Evolutionary conservation across 2,888 invertebrate genomes (phyloP), one percentile per base, ranked within the genome.

Genomic region (Cinara cedri): DNA sequence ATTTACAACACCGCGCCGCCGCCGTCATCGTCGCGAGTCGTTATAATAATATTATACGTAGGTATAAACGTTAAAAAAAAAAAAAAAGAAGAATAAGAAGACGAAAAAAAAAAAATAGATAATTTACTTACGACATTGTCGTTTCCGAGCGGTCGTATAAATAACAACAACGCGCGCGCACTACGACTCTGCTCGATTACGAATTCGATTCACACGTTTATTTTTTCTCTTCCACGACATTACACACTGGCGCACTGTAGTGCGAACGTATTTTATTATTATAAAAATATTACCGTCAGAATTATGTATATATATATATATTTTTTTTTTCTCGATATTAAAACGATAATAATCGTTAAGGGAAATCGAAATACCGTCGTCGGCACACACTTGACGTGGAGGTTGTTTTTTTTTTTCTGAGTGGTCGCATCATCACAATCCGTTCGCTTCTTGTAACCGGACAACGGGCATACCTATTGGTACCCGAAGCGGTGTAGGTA

Each of bases 321-420:
- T 34, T 34, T 34, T 34, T 34, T 34, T 34, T 34, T 34, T 34
- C 6, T 34, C 6, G 3, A 34, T 34, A 34, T 24, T 57, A 57
- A 57, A 57, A 60, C 60, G 26, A 26, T 16, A 26, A 60, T 60
- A 60, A 60, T 60, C 60, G 16, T 16, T 26, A 60, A 60, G 26
- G 60, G 60, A 60, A 60, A 60, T 60, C 60, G 60, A 60, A 60
- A 26, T 26, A 16, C 26, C 24, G 60, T 24, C n/a, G 26, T 34
- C 34, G 34, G 26, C 16, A 26, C 26, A 16, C 26, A 26, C 60
- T n/a, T 10, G n/a, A 60, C 60, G 26, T 34, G 3, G 34, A 34
- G 34, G 6, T n/a, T n/a, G 34, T 34, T 34, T 34, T 34, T n/a
- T n/a, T n/a, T n/a, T n/a, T n/a, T n/a, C n/a, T n/a, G n/a, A 34